A percentile compares a stretch with the other conserved stretches of the same genome.
These are phyloP conservation scores for Himalopsyche phryganea DNA, from an alignment of 1,140 invertebrate genomes.

Conservation along the genomic window DNA sequence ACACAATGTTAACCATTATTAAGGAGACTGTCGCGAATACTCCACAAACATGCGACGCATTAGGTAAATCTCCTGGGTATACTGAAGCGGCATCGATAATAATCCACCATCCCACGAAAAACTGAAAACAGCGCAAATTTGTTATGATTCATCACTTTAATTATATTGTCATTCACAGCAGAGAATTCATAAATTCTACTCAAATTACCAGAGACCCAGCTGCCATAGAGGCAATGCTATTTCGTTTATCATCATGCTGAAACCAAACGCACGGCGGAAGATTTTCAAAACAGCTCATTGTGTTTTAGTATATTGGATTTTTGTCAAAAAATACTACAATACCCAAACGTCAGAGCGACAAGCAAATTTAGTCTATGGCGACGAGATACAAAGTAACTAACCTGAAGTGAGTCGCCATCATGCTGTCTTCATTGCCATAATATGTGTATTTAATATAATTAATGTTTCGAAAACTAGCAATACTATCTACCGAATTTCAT, in stretches of 20 bases:
- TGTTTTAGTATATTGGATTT: slow-evolving; percentile 11
- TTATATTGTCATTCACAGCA: neutral
- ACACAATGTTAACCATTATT: slow-evolving; percentile 96
- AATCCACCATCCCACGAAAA: slow-evolving; percentile 96
- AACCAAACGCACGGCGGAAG: slow-evolving; percentile 50
- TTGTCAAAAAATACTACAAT: neutral
- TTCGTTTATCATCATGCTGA: slow-evolving; percentile 57
- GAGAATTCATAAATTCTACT: neutral
- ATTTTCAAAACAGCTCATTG: slow-evolving; percentile 50
- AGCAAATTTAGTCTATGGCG: too few species aligned
- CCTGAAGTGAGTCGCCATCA: neutral
- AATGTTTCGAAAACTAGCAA: too few species aligned
- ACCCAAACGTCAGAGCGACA: neutral
- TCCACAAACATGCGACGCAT: slow-evolving; percentile 87
- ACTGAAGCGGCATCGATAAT: slow-evolving; percentile 90
- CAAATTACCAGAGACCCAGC: slow-evolving; percentile 76
- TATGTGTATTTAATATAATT: too few species aligned
- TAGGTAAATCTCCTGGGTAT: slow-evolving; percentile 58
- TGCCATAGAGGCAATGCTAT: slow-evolving; percentile 76
- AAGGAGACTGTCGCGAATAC: slow-evolving; percentile 91
- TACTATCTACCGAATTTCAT: too few species aligned
- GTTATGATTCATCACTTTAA: slow-evolving; percentile 41
- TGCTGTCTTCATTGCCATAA: too few species aligned
- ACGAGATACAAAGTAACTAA: neutral
- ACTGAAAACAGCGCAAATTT: slow-evolving; percentile 59